These are phyloP conservation scores for Megalurothrips usitatus DNA, from an alignment of 2,888 invertebrate genomes.

Conservation along the genomic window DNA sequence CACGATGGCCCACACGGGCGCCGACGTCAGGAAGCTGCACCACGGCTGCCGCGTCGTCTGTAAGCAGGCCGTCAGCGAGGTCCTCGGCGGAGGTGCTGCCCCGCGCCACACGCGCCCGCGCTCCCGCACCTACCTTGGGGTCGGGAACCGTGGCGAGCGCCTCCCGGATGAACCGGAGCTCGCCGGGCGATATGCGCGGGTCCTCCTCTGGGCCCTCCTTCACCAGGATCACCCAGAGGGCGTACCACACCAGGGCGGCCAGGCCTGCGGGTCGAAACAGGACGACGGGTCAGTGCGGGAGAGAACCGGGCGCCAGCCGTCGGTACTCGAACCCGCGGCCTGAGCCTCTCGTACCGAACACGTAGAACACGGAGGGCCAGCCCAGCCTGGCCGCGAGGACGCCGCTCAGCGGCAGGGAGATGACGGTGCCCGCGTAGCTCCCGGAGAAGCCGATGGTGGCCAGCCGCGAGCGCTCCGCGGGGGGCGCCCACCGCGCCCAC, in stretches of 20 bases:
- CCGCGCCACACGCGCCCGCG: no score
- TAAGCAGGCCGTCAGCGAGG: no score
- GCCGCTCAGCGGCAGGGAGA: slow-evolving; percentile 75
- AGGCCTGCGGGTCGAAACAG: slow-evolving; percentile 49
- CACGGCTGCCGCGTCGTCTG: slow-evolving; percentile 60
- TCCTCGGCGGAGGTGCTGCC: no score
- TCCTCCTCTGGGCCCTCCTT: slow-evolving; percentile 72
- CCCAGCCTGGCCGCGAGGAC: slow-evolving; percentile 66
- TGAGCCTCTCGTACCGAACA: slow-evolving; percentile 57
- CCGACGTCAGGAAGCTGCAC: slow-evolving; percentile 67
- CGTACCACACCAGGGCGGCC: slow-evolving; percentile 66
- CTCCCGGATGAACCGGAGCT: slow-evolving; percentile 67
- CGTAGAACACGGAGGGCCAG: slow-evolving; percentile 79
- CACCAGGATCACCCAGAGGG: slow-evolving; percentile 64
- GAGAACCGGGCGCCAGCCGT: no score
- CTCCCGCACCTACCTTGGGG: not conserved
- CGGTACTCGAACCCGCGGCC: no score
- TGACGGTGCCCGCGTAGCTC: slow-evolving; percentile 78
- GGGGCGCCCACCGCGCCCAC: slow-evolving; percentile 80
- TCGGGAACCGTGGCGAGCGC: slow-evolving; percentile 43
- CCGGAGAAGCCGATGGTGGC: slow-evolving; percentile 82
- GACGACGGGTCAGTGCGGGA: not conserved
- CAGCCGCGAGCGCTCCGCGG: slow-evolving; percentile 68
- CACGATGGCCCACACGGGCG: slow-evolving; percentile 78
- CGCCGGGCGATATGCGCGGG: slow-evolving; percentile 64